These are phyloP conservation scores for Peromyscus nudipes DNA, from an alignment of 2,797 vertebrate genomes.

Conservation along the genomic window DNA sequence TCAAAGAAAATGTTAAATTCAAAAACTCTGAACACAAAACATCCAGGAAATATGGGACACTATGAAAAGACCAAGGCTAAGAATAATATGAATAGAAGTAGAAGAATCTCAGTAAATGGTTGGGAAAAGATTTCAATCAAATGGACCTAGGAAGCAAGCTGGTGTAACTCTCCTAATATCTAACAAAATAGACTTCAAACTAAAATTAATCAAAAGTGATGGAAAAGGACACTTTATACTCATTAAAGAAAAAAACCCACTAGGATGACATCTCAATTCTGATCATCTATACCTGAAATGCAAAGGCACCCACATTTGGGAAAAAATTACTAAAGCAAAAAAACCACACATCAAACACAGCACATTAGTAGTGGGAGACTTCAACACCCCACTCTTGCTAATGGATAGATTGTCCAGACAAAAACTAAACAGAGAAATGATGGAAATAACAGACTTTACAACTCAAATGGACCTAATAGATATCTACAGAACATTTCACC, in stretches of 20 bases:
- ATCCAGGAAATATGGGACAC: background rate
- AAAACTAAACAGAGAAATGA: no score
- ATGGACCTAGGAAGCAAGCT: background rate
- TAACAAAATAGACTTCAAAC: background rate
- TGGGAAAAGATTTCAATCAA: background rate
- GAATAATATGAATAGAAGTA: background rate
- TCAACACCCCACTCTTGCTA: no score
- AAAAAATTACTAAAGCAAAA: no score
- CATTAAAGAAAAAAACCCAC: background rate
- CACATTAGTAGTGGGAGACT: no score
- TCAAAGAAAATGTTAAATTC: background rate
- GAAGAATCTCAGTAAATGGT: background rate
- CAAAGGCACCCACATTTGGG: no score
- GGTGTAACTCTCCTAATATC: background rate
- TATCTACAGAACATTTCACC: no score
- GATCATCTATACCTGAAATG: background rate
- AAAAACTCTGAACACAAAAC: background rate
- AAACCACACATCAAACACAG: no score
- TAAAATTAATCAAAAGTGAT: background rate
- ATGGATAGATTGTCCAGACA: no score
- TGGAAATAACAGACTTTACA: no score
- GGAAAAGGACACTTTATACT: background rate
- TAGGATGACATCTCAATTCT: background rate
- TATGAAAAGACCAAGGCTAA: background rate
- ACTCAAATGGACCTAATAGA: no score